Base-by-base conservation (phyloP, 2,888 invertebrate genomes). In the Schrankia costaestrigalis region DNA sequence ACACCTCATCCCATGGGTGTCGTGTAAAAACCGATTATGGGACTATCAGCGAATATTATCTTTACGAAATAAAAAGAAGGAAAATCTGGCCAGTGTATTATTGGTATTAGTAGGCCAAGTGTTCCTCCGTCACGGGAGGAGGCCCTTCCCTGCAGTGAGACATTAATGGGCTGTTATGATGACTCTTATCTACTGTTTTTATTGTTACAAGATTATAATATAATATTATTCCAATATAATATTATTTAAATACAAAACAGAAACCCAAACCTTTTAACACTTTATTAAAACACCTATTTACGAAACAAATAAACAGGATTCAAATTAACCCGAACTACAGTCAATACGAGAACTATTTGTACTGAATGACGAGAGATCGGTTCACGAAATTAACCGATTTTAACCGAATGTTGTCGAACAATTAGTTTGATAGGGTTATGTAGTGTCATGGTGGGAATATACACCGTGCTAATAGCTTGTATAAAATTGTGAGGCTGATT, bases 341-440 rank as follows among this genome's bases (percentile, higher is more conserved):
- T 17, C 29, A 30, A 26, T 31, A 25, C 11, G 13, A 15, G 29
- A 19, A 9, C 35, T 14, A 31, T 36, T 26, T 36, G 31, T 26
- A 18, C n/a, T 22, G 11, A 24, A 31, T 24, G 7, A 14, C 11
- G 50, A 41, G 42, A 39, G 47, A 41, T 57, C 45, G 35, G 41
- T 54, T 50, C 50, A 43, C 46, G 40, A 46, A 57, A 57, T 56
- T 57, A 57, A 56, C 42, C 28, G 37, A 32, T 12, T 28, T 32
- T 24, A 32, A 9, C 10, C 30, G 23, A 19, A 24, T 11, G 24
- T 3, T n/a, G n/a, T 25, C 18, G 14, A 30, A 11, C 56, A 56
- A 56, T 57, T 47, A 41, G 42, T 25, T 30, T 36, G 39, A 49
- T 57, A 25, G 19, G 15, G 11, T 22, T 29, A n/a, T n/a, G n/a